Conservation (phyloP, 2,113 vertebrate species). For the Leiothrix lutea region DNA sequence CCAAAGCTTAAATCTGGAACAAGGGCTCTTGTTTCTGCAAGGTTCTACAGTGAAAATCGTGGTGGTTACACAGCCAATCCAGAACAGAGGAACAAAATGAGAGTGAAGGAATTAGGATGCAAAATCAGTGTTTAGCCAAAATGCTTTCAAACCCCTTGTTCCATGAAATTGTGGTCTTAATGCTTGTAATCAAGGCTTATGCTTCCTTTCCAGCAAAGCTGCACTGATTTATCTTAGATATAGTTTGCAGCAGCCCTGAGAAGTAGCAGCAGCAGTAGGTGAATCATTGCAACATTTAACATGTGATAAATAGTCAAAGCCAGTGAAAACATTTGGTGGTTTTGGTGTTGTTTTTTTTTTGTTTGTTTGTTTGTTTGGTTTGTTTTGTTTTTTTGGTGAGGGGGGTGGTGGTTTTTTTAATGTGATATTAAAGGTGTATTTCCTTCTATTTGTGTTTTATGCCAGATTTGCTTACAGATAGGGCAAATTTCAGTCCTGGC, state of each 20-base stretch:
- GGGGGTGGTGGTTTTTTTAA: too few relatives aligned
- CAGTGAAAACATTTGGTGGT: background rate
- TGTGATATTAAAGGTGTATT: background rate
- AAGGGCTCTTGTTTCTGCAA: background rate
- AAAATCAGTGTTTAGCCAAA: background rate
- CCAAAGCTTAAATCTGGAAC: background rate
- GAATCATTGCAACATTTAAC: background rate
- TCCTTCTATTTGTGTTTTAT: background rate
- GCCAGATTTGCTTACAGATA: background rate
- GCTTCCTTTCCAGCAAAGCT: background rate
- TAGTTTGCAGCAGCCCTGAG: background rate
- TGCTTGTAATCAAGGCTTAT: background rate
- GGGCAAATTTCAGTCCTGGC: background rate
- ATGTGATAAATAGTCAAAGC: background rate
- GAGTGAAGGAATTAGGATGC: background rate
- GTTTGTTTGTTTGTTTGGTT: too few relatives aligned
- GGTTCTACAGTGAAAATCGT: background rate
- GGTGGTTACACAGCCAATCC: background rate
- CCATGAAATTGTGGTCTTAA: background rate
- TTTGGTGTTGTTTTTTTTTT: too few relatives aligned
- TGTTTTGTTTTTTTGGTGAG: background rate
- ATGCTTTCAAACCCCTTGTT: background rate
- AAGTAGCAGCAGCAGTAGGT: background rate
- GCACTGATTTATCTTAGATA: background rate
- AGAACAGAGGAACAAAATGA: background rate